Conservation (phyloP, 1,140 invertebrate genomes). For the Brachionus sp. region DNA sequence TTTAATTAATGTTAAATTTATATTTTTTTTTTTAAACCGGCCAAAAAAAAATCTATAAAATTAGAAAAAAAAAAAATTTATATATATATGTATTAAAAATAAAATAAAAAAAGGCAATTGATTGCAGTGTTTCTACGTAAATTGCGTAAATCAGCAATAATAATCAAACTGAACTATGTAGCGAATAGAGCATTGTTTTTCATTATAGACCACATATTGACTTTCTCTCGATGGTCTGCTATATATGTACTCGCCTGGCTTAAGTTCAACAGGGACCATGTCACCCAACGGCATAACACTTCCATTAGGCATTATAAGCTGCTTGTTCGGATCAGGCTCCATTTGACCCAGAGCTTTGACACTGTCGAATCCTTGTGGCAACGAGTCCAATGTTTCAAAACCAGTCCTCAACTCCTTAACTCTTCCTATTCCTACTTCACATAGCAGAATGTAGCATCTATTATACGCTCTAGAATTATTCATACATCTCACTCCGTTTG, state of each 20-base stretch:
- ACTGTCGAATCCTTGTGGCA: constrained; percentile 50
- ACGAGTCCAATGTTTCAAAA: constrained; percentile 49
- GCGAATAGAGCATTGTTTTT: constrained; percentile 56
- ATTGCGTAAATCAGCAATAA: constrained; percentile 33
- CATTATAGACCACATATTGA: constrained; percentile 60
- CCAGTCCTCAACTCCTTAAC: constrained; percentile 49
- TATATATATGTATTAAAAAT: background rate
- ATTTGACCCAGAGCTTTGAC: constrained; percentile 51
- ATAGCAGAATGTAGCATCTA: constrained; percentile 11
- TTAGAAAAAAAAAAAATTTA: background rate
- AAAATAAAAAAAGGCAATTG: background rate
- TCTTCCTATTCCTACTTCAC: constrained; percentile 55
- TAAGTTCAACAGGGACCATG: constrained; percentile 47
- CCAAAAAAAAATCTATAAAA: background rate
- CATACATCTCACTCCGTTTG: background rate
- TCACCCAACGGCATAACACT: constrained; percentile 53
- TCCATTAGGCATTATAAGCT: constrained; percentile 52
- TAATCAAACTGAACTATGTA: constrained; percentile 56
- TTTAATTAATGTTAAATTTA: background rate
- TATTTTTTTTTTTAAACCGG: background rate
- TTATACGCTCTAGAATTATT: background rate
- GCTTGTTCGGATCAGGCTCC: constrained; percentile 51
- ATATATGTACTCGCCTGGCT: constrained; percentile 45
- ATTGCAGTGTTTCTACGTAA: background rate
- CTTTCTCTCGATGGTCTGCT: constrained; percentile 52